A percentile compares a stretch with the other conserved stretches of the same genome.
These are phyloP conservation scores for Ctenicera cuprea DNA, from an alignment of 2,888 invertebrate species.

Conservation along the genomic window DNA sequence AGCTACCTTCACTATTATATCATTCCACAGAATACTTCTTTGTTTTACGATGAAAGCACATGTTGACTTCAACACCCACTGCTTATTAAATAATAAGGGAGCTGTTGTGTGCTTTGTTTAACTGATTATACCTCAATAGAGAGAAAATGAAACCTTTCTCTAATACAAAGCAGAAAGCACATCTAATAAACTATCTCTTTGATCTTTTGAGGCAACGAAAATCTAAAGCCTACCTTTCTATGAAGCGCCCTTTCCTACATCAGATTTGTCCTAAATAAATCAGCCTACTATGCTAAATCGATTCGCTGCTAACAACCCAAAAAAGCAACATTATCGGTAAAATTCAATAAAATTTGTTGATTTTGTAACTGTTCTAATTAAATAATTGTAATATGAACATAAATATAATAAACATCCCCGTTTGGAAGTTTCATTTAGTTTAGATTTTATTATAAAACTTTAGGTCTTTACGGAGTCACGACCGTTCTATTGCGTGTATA, in stretches of 20 bases:
- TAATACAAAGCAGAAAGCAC: background rate
- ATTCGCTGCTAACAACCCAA: too few relatives aligned
- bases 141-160: background rate
- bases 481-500: too few relatives aligned
- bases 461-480: background rate
- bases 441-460: background rate
- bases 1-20: slow-evolving; percentile 36
- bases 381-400: too few relatives aligned
- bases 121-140: background rate
- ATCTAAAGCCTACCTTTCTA: background rate
- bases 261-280: too few relatives aligned
- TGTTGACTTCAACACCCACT: slow-evolving; percentile 3
- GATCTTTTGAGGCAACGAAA: background rate
- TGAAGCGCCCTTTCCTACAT: too few relatives aligned
- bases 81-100: slow-evolving; percentile 18
- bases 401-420: too few relatives aligned
- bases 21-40: slow-evolving; percentile 29
- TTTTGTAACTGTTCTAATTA: too few relatives aligned
- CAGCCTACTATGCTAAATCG: too few relatives aligned
- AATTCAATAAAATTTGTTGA: too few relatives aligned
- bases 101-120: slow-evolving; percentile 2
- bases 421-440: background rate
- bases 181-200: slow-evolving; percentile 2
- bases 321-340: too few relatives aligned
- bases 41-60: slow-evolving; percentile 27